Evolutionary conservation across 92 coral and sea anemone genomes (phyloP), one percentile per base, ranked within the genome.

Genomic region (Isaurus tuberculatus): DNA sequence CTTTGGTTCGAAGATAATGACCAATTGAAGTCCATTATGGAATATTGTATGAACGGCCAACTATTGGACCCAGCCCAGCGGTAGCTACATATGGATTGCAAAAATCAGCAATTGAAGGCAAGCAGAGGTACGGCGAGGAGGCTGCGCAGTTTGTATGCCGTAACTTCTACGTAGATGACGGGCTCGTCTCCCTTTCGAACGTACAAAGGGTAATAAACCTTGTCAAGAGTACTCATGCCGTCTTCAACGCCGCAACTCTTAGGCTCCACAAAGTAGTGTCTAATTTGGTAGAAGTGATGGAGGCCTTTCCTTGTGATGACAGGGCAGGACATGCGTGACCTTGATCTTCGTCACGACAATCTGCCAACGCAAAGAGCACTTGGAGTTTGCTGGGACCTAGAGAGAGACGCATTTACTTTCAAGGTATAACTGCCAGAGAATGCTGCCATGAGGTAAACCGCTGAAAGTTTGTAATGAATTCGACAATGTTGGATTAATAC

Each of bases 21-120:
- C 43, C 83, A 72, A 19, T n/a, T 32, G 28, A 85, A 86, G 43
- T 86, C 70, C 51, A 79, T 91, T 46, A 70, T 73, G 16, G 90
- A 91, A 23, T 89, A 85, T 63, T 30, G 89, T 42, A 89, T 91
- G 95, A 91, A 89, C 55, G 92, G 89, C 42, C 95, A 91, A 80
- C 86, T 91, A 1, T 89, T 91, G 86, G 86, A 11, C 86, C 90
- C 10, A 88, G 90, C 70, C 90, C 90, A 26, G 94, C 89, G 16
- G 88, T 89, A 25, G 92, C 95, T 4, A 86, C 88, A 43, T 91
- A 49, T 22, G 90, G 94, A 34, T 83, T 91, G 19, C 26, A 83
- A 36, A 67, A 77, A 68, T 88, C 94, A 6, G 89, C 86, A 32
- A 73, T 30, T 19, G 83, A 84, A 17, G 86, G 86, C 89, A 73